Evolutionary conservation across 2,888 invertebrate genomes (phyloP).

Genomic region (Plagodis dolabraria): DNA sequence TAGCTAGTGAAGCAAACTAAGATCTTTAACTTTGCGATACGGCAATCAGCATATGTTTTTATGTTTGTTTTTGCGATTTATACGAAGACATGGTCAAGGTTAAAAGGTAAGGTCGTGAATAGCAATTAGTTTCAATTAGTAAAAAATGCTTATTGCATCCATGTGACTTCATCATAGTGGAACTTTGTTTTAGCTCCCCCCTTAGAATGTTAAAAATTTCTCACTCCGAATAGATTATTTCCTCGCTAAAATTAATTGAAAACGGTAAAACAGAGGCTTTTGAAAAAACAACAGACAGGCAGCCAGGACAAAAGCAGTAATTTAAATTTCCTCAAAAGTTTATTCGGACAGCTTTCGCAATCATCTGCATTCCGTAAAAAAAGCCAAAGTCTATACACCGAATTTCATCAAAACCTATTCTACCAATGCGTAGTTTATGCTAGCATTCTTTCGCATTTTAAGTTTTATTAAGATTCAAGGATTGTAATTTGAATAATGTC

Average conservation of each 20-base stretch:
- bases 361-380: too few relatives aligned
- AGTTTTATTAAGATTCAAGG: too few relatives aligned
- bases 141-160: conserved; percentile 3
- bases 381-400: too few relatives aligned
- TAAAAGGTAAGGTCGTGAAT: conserved; percentile 18
- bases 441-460: too few relatives aligned
- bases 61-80: conserved; percentile 23
- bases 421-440: too few relatives aligned
- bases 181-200: neutral
- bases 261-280: too few relatives aligned
- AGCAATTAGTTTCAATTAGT: conserved; percentile 12
- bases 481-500: too few relatives aligned
- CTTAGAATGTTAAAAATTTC: neutral
- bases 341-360: too few relatives aligned
- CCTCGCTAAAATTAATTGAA: neutral
- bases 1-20: conserved; percentile 33
- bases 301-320: too few relatives aligned
- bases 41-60: conserved; percentile 19
- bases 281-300: too few relatives aligned
- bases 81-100: conserved; percentile 26
- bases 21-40: conserved; percentile 14
- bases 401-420: too few relatives aligned
- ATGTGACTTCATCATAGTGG: neutral
- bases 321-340: too few relatives aligned
- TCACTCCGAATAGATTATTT: neutral